Base-by-base conservation (phyloP, 23 tunicate genomes). In the Phallusia fumigata region DNA sequence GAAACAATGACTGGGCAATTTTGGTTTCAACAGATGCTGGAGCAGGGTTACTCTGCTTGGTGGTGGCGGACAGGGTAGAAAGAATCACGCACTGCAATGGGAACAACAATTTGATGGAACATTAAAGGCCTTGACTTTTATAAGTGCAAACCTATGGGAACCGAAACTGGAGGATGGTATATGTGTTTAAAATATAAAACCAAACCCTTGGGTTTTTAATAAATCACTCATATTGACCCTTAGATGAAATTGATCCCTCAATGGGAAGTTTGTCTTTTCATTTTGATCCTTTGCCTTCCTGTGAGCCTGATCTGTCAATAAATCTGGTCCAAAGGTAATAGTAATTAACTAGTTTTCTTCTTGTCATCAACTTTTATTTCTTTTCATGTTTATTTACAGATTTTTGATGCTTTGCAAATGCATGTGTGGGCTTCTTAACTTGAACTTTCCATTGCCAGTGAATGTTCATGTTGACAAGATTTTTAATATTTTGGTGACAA, bases 1-100 rank as follows among this genome's bases (percentile, higher is more conserved):
- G 13, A 58, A 58, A 58, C 69, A 24, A 58, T 22, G 13, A 58
- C 5, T 13, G 16, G 8, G 28, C 69, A 58, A 24, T 10, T 40
- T 40, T 40, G n/a, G 5, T 40, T 40, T 10, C 47, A 40, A 64
- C 11, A 91, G 88, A 30, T 92, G 97, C 64, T 92, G 97, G 97
- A 36, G 92, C 40, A 52, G 33, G 33, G 64, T 87, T 69, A 76
- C 97, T 26, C 31, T 87, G n/a, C 73, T 87, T 30, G 97, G 97
- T 58, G 91, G 91, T 31, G 97, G 97, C n/a, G 97, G 97, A 18
- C 36, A 65, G 0, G 82, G 79, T 1, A 47, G 97, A 33, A 75
- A 80, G 53, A 80, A 75, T 19, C 97, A 92, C 80, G 79, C 76
- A 19, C 35, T 30, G 69, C 97, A 92, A 53, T 92, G 91, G 97